Percentiles rank a stretch among this genome's conserved stretches.
Evolutionary conservation across 2,888 invertebrate genomes (phyloP).

Genomic region (Cybosia mesomella): DNA sequence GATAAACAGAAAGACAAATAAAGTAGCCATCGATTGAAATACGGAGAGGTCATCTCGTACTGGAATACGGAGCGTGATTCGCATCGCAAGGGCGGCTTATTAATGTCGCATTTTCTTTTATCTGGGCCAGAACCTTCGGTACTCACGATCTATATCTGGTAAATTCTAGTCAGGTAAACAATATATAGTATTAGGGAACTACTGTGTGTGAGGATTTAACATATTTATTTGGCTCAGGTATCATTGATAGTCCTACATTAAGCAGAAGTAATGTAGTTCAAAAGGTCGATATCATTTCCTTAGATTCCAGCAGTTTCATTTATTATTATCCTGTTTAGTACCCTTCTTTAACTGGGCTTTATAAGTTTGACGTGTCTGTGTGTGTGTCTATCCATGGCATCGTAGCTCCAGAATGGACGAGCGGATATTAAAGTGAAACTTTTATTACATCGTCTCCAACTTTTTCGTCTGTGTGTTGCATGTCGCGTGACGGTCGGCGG

Average conservation of each 20-base stretch:
- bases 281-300: background rate
- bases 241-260: background rate
- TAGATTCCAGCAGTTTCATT: too few species aligned
- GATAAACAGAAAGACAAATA: constrained; percentile 76
- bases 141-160: background rate
- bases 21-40: constrained; percentile 65
- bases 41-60: constrained; percentile 36
- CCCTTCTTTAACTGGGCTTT: too few species aligned
- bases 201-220: background rate
- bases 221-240: too few species aligned
- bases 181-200: background rate
- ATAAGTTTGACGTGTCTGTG: too few species aligned
- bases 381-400: too few species aligned
- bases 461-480: too few species aligned
- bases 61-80: constrained; percentile 29
- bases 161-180: constrained; percentile 4
- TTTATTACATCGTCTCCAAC: too few species aligned
- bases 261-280: background rate
- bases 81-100: constrained; percentile 33
- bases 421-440: too few species aligned
- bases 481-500: too few species aligned
- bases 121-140: constrained; percentile 10
- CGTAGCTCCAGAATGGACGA: too few species aligned
- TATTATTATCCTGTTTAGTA: too few species aligned
- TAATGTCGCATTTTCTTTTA: constrained; percentile 25